A percentile compares a stretch with the other conserved stretches of the same genome.
Evolutionary conservation across 2,888 invertebrate species (phyloP).

Genomic region (Pachydiplax longipennis): DNA sequence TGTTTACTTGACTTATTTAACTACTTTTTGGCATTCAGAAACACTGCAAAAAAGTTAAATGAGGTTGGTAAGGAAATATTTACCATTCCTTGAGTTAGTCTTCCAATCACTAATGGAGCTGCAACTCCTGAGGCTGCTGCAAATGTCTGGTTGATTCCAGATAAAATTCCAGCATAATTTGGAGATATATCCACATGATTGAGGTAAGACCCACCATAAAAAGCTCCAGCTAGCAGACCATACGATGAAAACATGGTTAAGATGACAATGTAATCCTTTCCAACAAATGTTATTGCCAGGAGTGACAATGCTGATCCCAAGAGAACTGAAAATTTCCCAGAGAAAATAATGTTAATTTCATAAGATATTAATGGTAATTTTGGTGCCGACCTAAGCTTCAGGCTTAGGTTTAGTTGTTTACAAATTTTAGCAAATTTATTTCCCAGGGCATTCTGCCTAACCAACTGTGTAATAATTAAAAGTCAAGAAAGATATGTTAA

Average conservation of each 20-base stretch:
- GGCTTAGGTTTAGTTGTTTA: too few relatives aligned
- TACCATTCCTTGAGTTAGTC: neutral
- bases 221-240: neutral
- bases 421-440: too few relatives aligned
- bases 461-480: too few relatives aligned
- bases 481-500: too few relatives aligned
- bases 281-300: neutral
- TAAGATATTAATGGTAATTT: too few relatives aligned
- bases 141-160: constrained; percentile 29
- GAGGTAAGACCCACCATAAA: neutral
- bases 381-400: too few relatives aligned
- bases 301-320: constrained; percentile 5
- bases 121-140: neutral
- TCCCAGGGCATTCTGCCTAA: too few relatives aligned
- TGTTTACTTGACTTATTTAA: neutral
- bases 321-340: neutral
- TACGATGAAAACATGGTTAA: neutral
- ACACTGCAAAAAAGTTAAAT: too few relatives aligned
- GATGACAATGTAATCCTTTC: neutral
- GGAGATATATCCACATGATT: constrained; percentile 18
- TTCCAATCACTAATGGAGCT: neutral
- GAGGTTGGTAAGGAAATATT: neutral
- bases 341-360: too few relatives aligned
- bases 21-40: too few relatives aligned
- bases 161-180: constrained; percentile 5